Base-by-base conservation (phyloP, 2,888 invertebrate genomes). In the Acanthacorydalis orientalis region DNA sequence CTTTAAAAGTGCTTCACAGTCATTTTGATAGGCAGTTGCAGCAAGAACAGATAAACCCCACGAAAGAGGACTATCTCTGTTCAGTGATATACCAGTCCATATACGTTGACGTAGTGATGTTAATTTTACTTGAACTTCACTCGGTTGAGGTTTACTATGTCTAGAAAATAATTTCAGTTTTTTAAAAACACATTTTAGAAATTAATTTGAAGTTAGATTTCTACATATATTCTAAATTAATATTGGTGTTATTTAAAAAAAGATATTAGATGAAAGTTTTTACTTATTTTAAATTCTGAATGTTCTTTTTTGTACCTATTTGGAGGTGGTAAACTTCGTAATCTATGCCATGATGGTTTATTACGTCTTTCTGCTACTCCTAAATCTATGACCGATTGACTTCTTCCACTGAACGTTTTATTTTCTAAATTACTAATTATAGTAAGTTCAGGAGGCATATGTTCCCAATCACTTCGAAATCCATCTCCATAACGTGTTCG, bases 51-150 rank as follows among this genome's bases (percentile, higher is more conserved):
- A 75, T 47, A 75, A 68, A 8, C 78, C 79, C 82, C 82, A 83
- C 1, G 80, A 78, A 16, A 83, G 54, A 1, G 83, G 80, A 43
- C 64, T 57, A 43, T 65, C 62, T 11, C 56, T 65, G 56, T 68
- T 73, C 52, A 67, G 23, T 8, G 59, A 60, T 32, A 59, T 55
- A 6, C 83, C 83, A 2, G 78, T 79, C 86, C 86, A 86, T 43
- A 85, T 71, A 64, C 80, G 80, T 60, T 78, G 80, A 58, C 78
- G 80, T 31, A 85, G 59, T 1, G 80, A 72, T 50, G 71, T 71
- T 7, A 85, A 62, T 60, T 80, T 82, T 7, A 81, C 73, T 63
- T 82, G 79, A 41, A 80, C 68, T 57, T 80, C 78, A 43, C 72
- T 64, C 32, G 75, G 65, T 57, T 77, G 74, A 48, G 61, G 60